Base-by-base conservation (phyloP, 2,888 invertebrate species). In the Temnothorax ravouxi region DNA sequence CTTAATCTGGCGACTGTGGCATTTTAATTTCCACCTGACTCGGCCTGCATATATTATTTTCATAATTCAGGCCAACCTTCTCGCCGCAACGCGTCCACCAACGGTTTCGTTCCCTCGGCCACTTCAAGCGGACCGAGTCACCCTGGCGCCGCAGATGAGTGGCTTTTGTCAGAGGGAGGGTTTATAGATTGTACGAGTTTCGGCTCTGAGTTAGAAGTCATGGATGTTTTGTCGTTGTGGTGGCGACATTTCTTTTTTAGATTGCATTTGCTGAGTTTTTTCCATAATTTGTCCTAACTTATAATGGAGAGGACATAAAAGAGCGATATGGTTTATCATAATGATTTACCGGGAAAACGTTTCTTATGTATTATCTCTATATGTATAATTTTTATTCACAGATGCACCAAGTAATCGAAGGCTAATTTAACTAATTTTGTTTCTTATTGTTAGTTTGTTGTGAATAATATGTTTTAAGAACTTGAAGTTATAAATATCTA, bases 1-100 rank as follows among this genome's bases (percentile, higher is more conserved):
- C 84, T 83, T 86, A 87, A 89, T 87, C 83, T 64, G 79, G 47
- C 80, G 87, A 79, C 86, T 76, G 87, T 86, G 88, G 90, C 87
- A 90, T 91, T 92, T 92, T 91, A 89, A 92, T 92, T 91, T 91
- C 85, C 77, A 88, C 84, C 85, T 84, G 87, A 71, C 74, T 77
- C 71, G 77, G 64, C 38, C 52, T 56, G 83, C 66, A 76, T 82
- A 80, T 84, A 87, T 89, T 89, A 90, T 91, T 91, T 91, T 89
- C 87, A 86, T 88, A 88, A 90, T 85, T 87, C 85, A 84, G 81
- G 62, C 82, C 82, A 76, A 59, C 44, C 74, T 59, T 56, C 74
- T 77, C 69, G 72, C 61, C 66, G 84, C 62, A 81, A 79, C 62
- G 72, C 56, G 54, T 69, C 59, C 64, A 71, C 81, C 81, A 18